A percentile compares a stretch with the other conserved stretches of the same genome.
Evolutionary conservation across 2,113 vertebrate species (phyloP).

Genomic region (Larimichthys crocea): DNA sequence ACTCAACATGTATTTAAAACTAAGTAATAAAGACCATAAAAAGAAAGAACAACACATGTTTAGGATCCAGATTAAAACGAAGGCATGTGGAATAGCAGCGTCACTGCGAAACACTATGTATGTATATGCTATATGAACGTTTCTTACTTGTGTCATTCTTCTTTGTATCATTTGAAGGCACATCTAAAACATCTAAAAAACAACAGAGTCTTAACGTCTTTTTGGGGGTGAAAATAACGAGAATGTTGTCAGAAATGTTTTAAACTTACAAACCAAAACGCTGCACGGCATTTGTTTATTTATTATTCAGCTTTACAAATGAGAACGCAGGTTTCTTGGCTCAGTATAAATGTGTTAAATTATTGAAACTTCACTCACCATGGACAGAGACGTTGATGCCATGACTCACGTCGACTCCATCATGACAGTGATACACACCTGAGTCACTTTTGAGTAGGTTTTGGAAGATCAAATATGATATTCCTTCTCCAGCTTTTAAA

Average conservation of each 20-base stretch:
- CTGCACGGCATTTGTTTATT: neutral
- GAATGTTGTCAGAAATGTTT: neutral
- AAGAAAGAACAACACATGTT: neutral
- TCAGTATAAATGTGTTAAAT: neutral
- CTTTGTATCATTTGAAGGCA: rapidly evolving
- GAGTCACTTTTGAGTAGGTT: conserved; percentile 31
- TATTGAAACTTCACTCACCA: conserved; percentile 59
- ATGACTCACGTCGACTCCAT: rapidly evolving
- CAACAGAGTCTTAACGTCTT: neutral
- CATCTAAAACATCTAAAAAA: neutral
- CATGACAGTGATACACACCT: conserved; percentile 70
- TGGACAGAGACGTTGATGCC: conserved; percentile 45
- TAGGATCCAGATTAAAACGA: neutral
- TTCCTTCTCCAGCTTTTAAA: rapidly evolving
- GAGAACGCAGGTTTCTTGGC: neutral
- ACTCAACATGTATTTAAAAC: neutral
- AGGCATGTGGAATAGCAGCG: too few species aligned
- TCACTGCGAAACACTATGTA: neutral
- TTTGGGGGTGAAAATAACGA: neutral
- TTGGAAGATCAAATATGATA: conserved; percentile 46
- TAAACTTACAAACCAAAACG: neutral
- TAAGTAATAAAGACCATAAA: neutral
- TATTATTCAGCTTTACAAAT: neutral
- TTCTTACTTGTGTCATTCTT: conserved; percentile 39
- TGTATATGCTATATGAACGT: neutral